Percentiles rank a stretch among this genome's conserved stretches.
Evolutionary conservation across 2,797 vertebrate genomes (phyloP).

Genomic region (Phoeniculus purpureus): DNA sequence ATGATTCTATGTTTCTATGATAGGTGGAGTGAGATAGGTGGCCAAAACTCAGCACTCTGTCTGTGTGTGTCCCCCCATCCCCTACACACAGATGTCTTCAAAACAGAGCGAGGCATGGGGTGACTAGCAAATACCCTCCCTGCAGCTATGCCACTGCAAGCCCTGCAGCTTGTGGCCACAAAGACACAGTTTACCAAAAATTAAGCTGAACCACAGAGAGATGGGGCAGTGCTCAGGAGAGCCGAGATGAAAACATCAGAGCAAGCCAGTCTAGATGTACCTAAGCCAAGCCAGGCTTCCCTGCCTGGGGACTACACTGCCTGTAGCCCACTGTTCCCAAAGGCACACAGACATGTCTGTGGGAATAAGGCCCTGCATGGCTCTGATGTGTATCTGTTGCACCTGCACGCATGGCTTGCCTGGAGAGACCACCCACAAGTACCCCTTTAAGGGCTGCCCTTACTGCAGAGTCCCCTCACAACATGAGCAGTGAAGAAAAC

Average conservation of each 20-base stretch:
- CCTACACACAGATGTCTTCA: neutral
- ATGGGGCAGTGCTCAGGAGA: neutral
- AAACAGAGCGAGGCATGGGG: neutral
- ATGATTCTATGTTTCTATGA: too few species aligned
- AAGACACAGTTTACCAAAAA: neutral
- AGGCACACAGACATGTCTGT: neutral
- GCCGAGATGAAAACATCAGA: neutral
- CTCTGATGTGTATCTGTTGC: neutral
- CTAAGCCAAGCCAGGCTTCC: fast-evolving
- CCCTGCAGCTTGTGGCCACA: too few species aligned
- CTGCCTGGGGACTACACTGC: neutral
- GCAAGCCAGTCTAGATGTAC: neutral
- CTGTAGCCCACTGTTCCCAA: neutral
- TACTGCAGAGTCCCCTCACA: neutral
- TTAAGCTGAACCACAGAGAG: neutral
- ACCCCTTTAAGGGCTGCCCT: neutral
- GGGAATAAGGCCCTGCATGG: too few species aligned
- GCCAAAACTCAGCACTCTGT: neutral
- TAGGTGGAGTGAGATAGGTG: neutral
- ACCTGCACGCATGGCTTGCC: neutral
- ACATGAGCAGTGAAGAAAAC: neutral
- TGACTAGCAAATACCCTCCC: neutral
- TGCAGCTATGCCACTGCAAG: neutral
- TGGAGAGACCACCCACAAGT: neutral
- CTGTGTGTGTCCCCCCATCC: too few species aligned